These are phyloP conservation scores for Ancistrus triradiatus DNA, from an alignment of 2,113 vertebrate genomes.

Conservation along the genomic window DNA sequence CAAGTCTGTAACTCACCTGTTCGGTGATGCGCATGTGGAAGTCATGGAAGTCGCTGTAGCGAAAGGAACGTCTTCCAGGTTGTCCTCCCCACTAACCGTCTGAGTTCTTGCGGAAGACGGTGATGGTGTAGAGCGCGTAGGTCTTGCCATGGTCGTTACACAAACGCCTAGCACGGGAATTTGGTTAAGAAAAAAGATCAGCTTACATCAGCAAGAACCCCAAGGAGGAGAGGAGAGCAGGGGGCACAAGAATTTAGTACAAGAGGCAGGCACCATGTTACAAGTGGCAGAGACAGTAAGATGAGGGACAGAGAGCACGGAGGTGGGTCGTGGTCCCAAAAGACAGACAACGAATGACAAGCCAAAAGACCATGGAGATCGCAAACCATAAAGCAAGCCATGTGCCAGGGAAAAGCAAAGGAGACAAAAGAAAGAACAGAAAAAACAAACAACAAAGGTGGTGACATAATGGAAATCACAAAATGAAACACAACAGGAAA, in stretches of 20 bases:
- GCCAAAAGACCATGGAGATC: not conserved
- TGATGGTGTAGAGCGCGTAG: slow-evolving; percentile 93
- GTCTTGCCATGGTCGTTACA: slow-evolving; percentile 98
- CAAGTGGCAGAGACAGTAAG: not conserved
- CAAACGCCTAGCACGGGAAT: slow-evolving; percentile 93
- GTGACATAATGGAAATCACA: slow-evolving; percentile 52
- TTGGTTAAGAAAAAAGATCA: slow-evolving; percentile 85
- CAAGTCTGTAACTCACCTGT: slow-evolving; percentile 69
- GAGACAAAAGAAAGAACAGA: slow-evolving; percentile 36
- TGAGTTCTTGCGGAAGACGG: slow-evolving; percentile 78
- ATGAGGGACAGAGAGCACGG: slow-evolving; percentile 63
- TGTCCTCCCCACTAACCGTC: slow-evolving; percentile 82
- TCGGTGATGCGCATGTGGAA: slow-evolving; percentile 98
- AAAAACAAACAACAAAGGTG: slow-evolving; percentile 55
- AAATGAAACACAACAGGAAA: slow-evolving; percentile 30
- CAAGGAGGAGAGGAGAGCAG: slow-evolving; percentile 20
- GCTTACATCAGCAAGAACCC: slow-evolving; percentile 85
- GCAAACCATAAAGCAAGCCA: not conserved
- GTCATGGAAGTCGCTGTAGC: slow-evolving; percentile 98
- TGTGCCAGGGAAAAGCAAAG: not conserved
- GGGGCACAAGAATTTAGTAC: not conserved
- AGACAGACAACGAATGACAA: slow-evolving; percentile 59
- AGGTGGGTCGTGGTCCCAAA: slow-evolving; percentile 46
- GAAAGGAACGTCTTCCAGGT: slow-evolving; percentile 95
- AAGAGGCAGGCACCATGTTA: not conserved